A percentile compares a stretch with the other conserved stretches of the same genome.
Conservation (phyloP, 2,888 invertebrate genomes). For the Carcina quercana region DNA sequence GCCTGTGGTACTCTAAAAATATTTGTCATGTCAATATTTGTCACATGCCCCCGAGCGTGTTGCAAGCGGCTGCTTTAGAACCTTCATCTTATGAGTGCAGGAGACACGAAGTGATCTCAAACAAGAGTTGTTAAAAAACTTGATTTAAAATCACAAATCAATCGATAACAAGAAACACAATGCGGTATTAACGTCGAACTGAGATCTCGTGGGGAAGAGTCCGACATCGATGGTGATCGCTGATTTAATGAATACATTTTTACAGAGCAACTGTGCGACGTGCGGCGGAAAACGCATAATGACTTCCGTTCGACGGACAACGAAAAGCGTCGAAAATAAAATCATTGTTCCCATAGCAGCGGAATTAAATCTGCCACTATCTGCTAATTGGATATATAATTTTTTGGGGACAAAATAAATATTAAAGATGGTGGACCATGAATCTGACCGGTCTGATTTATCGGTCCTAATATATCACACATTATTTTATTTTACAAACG, state of each 20-base stretch:
- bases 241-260: conserved; percentile 68
- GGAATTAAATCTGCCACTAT: conserved; percentile 20
- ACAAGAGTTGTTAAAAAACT: no score
- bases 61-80: conserved; percentile 48
- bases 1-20: conserved; percentile 54
- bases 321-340: conserved; percentile 59
- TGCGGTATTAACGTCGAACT: conserved; percentile 30
- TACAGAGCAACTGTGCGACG: conserved; percentile 53
- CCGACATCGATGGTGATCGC: conserved; percentile 38
- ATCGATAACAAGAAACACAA: conserved; percentile 15
- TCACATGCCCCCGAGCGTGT: conserved; percentile 44
- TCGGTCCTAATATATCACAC: no score
- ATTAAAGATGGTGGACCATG: no score
- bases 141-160: not conserved
- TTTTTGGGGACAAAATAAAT: no score
- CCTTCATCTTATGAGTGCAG: conserved; percentile 16
- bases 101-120: conserved; percentile 23
- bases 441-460: no score
- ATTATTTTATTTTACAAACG: no score
- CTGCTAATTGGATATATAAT: conserved; percentile 15
- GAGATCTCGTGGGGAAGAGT: conserved; percentile 32
- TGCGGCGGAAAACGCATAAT: conserved; percentile 68
- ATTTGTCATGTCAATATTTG: conserved; percentile 66
- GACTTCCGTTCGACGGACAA: conserved; percentile 59
- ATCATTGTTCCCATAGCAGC: conserved; percentile 29